A percentile compares a stretch with the other conserved stretches of the same genome.
Conservation (phyloP, 2,113 vertebrate species). For the Catharus minimus region DNA sequence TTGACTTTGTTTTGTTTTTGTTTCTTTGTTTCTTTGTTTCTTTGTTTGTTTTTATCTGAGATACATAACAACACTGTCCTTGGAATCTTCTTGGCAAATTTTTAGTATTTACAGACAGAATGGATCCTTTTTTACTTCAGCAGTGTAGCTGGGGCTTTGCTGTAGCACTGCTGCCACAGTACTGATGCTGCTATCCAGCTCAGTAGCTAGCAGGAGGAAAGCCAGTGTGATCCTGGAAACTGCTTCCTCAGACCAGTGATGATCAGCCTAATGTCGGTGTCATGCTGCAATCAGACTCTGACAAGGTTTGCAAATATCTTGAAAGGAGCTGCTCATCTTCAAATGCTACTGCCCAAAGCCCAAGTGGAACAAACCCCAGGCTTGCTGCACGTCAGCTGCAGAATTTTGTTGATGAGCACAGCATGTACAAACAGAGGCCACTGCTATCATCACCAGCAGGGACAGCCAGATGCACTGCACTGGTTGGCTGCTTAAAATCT, state of each 20-base stretch:
- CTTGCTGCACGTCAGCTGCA: constrained; percentile 28
- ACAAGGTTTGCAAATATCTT: constrained; percentile 75
- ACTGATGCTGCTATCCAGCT: constrained; percentile 1
- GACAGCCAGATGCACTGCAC: neutral
- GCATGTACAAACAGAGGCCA: neutral
- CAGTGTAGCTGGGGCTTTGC: neutral
- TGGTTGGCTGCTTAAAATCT: neutral
- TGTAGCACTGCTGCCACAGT: constrained; percentile 14
- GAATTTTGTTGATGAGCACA: neutral
- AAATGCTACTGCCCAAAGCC: constrained; percentile 66
- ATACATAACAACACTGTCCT: neutral
- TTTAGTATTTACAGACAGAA: neutral
- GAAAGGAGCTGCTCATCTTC: constrained; percentile 65
- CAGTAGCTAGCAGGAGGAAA: constrained; percentile 40
- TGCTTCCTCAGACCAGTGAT: constrained; percentile 58
- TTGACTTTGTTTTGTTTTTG: neutral
- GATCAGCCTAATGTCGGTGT: constrained; percentile 61
- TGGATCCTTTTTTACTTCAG: neutral
- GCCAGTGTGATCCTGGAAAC: constrained; percentile 34
- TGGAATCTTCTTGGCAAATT: neutral
- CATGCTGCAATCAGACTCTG: constrained; percentile 66
- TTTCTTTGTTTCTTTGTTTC: neutral
- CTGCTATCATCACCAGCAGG: neutral
- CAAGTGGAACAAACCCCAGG: constrained; percentile 42
- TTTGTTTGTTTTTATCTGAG: neutral